Evolutionary conservation across 2,113 vertebrate genomes (phyloP).

Genomic region (Hystrix cristata): DNA sequence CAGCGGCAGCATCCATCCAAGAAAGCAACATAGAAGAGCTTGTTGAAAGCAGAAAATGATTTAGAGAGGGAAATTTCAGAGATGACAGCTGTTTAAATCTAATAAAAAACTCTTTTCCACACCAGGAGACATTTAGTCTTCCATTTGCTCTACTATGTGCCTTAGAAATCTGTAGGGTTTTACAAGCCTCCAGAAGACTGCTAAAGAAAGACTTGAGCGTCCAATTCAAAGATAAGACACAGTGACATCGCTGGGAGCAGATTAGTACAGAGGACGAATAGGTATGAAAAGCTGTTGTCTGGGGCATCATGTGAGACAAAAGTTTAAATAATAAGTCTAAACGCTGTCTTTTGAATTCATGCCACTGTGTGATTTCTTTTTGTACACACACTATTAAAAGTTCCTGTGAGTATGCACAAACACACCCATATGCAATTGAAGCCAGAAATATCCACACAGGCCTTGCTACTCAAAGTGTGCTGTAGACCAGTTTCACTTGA

Average conservation of each 20-base stretch:
- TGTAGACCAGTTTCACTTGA: neutral
- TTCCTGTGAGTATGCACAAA: neutral
- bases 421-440: neutral
- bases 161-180: conserved; percentile 76
- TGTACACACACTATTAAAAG: neutral
- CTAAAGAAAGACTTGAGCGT: conserved; percentile 69
- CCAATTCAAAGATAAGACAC: conserved; percentile 72
- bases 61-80: conserved; percentile 84
- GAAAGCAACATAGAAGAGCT: conserved; percentile 65
- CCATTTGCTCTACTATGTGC: conserved; percentile 76
- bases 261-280: conserved; percentile 67
- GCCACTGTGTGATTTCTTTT: neutral
- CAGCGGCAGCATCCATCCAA: conserved; percentile 50
- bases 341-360: conserved; percentile 34
- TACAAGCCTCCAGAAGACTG: conserved; percentile 68
- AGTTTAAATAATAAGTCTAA: conserved; percentile 55
- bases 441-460: neutral
- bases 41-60: conserved; percentile 81
- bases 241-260: conserved; percentile 31
- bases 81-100: conserved; percentile 84
- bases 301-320: conserved; percentile 16
- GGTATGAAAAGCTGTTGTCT: conserved; percentile 61
- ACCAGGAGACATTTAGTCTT: conserved; percentile 80
- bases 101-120: conserved; percentile 83
- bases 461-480: neutral